Conservation (phyloP, 2,797 vertebrate species). For the Chloroceryle amazona region DNA sequence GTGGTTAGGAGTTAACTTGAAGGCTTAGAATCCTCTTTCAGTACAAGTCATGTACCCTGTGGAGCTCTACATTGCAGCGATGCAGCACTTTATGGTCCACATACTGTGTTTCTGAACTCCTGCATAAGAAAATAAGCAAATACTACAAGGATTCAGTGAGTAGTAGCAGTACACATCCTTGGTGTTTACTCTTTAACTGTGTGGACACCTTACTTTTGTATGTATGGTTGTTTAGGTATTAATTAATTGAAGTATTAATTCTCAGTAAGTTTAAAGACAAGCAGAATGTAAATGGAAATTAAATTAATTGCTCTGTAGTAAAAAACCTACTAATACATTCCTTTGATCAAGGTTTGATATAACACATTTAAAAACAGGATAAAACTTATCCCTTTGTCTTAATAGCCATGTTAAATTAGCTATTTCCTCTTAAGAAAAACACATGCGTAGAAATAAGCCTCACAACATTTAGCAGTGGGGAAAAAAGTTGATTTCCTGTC, state of each 20-base stretch:
- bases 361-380: conserved; percentile 30
- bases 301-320: background rate
- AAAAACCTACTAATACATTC: background rate
- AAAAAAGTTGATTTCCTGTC: conserved; percentile 11
- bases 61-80: rapidly evolving
- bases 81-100: rapidly evolving
- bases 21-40: background rate
- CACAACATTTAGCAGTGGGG: background rate
- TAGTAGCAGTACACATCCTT: background rate
- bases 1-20: background rate
- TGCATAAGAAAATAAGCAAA: background rate
- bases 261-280: background rate
- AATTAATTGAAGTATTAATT: background rate
- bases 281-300: background rate
- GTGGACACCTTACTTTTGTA: background rate
- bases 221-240: background rate
- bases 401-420: conserved; percentile 30
- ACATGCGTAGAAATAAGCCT: background rate
- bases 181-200: background rate
- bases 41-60: background rate
- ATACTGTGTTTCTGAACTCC: background rate
- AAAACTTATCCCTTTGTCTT: conserved; percentile 30
- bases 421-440: background rate
- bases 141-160: background rate
- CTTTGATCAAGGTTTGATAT: background rate